phyloP scores from a whole-genome alignment of 2,113 vertebrate genomes.

The Hepsetus odoe region DNA sequence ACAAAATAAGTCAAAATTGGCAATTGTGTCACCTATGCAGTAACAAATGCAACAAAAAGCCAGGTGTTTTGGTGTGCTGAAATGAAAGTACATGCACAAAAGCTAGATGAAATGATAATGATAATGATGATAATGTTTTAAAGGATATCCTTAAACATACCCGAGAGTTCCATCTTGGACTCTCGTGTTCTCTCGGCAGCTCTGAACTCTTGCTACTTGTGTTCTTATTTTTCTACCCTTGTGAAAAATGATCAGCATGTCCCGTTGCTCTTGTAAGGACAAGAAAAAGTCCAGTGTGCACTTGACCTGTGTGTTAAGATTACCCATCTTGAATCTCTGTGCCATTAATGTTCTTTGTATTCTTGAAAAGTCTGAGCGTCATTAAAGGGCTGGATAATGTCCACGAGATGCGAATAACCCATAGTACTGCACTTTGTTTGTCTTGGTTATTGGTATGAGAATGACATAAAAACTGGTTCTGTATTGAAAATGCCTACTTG shows the following conservation, averaged over 20 bases:
- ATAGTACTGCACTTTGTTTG: background rate
- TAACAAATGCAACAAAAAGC: background rate
- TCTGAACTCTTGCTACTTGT: background rate
- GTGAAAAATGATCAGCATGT: background rate
- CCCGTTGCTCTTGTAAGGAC: background rate
- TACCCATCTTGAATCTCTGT: background rate
- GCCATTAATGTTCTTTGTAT: constrained; percentile 5
- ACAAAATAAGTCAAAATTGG: background rate
- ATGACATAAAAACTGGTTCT: background rate
- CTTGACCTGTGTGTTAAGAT: background rate
- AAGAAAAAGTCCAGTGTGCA: background rate
- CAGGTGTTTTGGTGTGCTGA: background rate
- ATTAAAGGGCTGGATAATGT: background rate
- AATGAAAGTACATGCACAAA: background rate
- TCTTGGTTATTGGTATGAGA: constrained; percentile 1
- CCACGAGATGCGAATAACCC: background rate
- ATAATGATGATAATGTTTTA: background rate
- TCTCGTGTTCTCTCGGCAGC: background rate
- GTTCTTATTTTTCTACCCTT: background rate
- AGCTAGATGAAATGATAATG: background rate
- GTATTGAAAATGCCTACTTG: background rate
- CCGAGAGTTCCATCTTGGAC: background rate
- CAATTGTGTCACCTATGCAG: background rate
- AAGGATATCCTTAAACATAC: background rate
- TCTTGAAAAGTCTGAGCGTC: background rate